Percentiles rank a stretch among this genome's conserved stretches.
phyloP scores from a whole-genome alignment of 2,888 invertebrate species.

The Alsophila aescularia region DNA sequence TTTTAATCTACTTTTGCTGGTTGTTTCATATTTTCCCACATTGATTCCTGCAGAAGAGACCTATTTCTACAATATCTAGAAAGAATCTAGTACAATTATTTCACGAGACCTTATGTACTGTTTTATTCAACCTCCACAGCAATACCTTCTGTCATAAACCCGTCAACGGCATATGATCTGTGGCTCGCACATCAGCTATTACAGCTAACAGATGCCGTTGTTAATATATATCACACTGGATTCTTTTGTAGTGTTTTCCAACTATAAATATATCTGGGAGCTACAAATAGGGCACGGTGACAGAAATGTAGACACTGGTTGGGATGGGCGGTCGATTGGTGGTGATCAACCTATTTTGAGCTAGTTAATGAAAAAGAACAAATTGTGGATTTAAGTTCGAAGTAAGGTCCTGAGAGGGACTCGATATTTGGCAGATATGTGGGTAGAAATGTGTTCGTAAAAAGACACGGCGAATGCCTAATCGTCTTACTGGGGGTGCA shows the following conservation, averaged over 20 bases:
- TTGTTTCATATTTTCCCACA: no score
- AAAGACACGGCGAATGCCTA: no score
- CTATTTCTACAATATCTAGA: no score
- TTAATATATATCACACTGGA: conserved; percentile 18
- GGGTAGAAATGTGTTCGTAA: no score
- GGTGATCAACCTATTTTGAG: background rate
- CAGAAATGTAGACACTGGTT: conserved; percentile 13
- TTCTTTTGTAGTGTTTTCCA: conserved; percentile 20
- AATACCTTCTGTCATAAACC: conserved; percentile 53
- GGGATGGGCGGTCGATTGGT: background rate
- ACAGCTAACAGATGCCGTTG: conserved; percentile 23
- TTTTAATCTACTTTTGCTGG: no score
- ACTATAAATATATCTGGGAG: conserved; percentile 20
- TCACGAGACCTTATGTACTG: conserved; percentile 5
- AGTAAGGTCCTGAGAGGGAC: no score
- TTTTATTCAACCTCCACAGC: conserved; percentile 25
- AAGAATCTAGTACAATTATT: background rate
- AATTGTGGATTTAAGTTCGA: background rate
- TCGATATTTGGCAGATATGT: no score
- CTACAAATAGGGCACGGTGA: conserved; percentile 17
- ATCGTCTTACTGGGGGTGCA: no score
- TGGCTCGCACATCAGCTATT: conserved; percentile 40
- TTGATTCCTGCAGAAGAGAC: no score
- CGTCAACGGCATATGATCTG: conserved; percentile 64
- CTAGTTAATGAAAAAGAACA: background rate